Conservation (phyloP, 1,140 invertebrate genomes). For the Drosophila kurseongensis region DNA sequence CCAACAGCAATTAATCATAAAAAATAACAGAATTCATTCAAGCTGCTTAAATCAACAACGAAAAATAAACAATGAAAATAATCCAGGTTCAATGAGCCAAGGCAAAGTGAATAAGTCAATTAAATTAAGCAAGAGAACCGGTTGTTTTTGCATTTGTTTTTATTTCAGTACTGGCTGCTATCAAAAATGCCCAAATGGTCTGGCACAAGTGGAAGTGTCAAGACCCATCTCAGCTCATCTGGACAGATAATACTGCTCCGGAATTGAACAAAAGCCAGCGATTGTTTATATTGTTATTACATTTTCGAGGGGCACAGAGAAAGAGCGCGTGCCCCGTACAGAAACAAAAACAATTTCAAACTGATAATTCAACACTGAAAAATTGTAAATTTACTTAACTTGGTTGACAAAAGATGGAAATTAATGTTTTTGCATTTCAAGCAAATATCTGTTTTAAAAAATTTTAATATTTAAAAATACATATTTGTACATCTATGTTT, state of each 20-base stretch:
- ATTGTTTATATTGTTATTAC: constrained; percentile 3
- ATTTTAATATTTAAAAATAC: too few species aligned
- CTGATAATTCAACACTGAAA: background rate
- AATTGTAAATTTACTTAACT: background rate
- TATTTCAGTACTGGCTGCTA: constrained; percentile 18
- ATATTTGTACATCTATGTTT: too few species aligned
- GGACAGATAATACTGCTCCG: constrained; percentile 17
- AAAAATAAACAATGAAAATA: constrained; percentile 9
- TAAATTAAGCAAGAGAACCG: constrained; percentile 25
- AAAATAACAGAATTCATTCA: background rate
- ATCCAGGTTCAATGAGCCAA: constrained; percentile 36
- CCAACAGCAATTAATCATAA: background rate
- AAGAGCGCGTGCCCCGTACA: constrained; percentile 5
- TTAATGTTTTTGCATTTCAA: too few species aligned
- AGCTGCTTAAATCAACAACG: background rate
- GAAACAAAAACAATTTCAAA: background rate
- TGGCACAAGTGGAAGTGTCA: constrained; percentile 37
- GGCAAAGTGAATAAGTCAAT: constrained; percentile 15
- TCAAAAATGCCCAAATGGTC: constrained; percentile 34
- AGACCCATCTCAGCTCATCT: constrained; percentile 6
- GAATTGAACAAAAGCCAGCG: constrained; percentile 13
- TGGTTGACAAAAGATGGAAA: too few species aligned
- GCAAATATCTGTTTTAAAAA: too few species aligned
- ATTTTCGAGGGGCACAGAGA: background rate
- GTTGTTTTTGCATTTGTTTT: constrained; percentile 18